Evolutionary conservation across 2,113 vertebrate species (phyloP).

Genomic region (Neomonachus schauinslandi): DNA sequence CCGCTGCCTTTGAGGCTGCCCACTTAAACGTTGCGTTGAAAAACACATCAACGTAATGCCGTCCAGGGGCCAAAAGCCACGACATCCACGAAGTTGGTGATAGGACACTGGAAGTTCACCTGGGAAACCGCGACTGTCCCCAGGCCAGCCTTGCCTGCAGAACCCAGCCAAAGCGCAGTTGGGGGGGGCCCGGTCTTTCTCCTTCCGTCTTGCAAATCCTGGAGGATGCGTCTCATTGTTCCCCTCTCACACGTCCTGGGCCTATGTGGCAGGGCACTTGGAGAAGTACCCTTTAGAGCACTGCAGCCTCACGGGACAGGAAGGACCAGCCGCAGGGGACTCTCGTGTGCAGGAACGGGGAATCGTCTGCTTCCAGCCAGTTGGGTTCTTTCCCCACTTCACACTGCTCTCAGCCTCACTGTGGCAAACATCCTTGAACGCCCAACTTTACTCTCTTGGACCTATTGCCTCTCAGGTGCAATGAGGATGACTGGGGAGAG

Average conservation of each 20-base stretch:
- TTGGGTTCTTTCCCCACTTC: neutral
- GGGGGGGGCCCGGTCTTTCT: neutral
- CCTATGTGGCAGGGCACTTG: neutral
- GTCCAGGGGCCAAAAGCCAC: neutral
- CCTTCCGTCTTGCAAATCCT: neutral
- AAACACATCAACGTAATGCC: neutral
- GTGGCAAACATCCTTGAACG: accelerated
- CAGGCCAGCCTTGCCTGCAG: neutral
- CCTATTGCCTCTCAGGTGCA: neutral
- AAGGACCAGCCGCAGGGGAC: neutral
- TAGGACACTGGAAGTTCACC: neutral
- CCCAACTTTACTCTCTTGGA: neutral
- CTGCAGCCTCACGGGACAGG: no score
- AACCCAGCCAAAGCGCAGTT: neutral
- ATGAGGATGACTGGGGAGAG: neutral
- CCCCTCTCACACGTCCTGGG: neutral
- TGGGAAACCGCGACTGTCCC: neutral
- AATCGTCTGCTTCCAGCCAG: neutral
- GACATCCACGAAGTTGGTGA: neutral
- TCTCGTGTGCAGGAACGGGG: accelerated
- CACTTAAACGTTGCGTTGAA: neutral
- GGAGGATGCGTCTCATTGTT: neutral
- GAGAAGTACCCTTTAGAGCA: neutral
- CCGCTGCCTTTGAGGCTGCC: neutral
- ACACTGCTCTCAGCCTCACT: neutral